A percentile compares a stretch with the other conserved stretches of the same genome.
Conservation (phyloP, 2,888 invertebrate genomes). For the Mesorhabditis sp. region DNA sequence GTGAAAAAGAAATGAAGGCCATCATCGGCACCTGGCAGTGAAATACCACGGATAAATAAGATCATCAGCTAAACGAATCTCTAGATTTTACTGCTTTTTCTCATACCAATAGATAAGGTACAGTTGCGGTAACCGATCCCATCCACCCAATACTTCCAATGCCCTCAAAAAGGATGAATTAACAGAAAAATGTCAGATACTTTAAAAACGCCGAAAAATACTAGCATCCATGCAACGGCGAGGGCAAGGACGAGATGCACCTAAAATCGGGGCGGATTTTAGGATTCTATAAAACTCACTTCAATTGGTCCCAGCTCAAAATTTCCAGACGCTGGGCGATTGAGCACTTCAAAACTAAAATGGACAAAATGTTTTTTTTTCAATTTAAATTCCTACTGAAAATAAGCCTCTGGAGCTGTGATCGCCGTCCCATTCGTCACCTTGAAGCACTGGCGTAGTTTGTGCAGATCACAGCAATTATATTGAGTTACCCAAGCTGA, state of each 20-base stretch:
- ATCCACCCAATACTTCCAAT: slow-evolving; percentile 47
- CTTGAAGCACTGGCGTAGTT: slow-evolving; percentile 33
- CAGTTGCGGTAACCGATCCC: slow-evolving; percentile 51
- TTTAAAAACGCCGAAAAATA: slow-evolving; percentile 93
- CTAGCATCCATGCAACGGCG: slow-evolving; percentile 84
- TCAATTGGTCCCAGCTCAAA: slow-evolving; percentile 24
- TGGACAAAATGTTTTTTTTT: slow-evolving; percentile 10
- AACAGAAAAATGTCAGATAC: slow-evolving; percentile 66
- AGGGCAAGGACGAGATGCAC: slow-evolving; percentile 86
- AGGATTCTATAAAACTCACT: slow-evolving; percentile 1
- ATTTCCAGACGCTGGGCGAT: slow-evolving; percentile 64
- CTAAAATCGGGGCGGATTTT: slow-evolving; percentile 63
- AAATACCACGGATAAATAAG: slow-evolving; percentile 51
- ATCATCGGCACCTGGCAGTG: slow-evolving; percentile 46
- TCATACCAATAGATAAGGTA: slow-evolving; percentile 49
- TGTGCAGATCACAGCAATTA: slow-evolving; percentile 48
- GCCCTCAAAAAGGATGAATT: not conserved
- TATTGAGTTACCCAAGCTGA: slow-evolving; percentile 43
- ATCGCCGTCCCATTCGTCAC: slow-evolving; percentile 30
- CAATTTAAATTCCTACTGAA: slow-evolving; percentile 38
- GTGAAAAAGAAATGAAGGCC: slow-evolving; percentile 49
- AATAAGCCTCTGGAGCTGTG: slow-evolving; percentile 51
- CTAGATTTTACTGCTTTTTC: not conserved
- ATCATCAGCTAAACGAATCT: slow-evolving; percentile 35
- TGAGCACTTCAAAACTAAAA: slow-evolving; percentile 46